Evolutionary conservation across 37 sponge, comb jelly and placozoan species (phyloP).

Genomic region (Aphrocallistes beatrix): DNA sequence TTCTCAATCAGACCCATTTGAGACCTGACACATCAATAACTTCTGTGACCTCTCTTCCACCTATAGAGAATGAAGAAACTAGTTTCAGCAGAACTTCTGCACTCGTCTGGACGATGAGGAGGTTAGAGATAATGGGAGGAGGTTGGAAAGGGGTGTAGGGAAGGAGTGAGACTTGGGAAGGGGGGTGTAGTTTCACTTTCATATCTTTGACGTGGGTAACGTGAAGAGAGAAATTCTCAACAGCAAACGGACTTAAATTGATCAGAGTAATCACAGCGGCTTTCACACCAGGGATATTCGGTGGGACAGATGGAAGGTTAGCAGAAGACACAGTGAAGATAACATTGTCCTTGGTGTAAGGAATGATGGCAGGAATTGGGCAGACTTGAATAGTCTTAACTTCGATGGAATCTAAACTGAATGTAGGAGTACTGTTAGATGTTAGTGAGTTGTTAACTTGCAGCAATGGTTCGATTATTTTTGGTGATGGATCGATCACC

Average conservation of each 20-base stretch:
- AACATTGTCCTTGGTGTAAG: slow-evolving; percentile 9
- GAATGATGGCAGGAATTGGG: neutral
- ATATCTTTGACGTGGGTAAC: neutral
- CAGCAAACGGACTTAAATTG: neutral
- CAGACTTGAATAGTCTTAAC: neutral
- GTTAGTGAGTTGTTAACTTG: neutral
- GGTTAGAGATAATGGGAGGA: neutral
- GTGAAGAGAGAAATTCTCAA: neutral
- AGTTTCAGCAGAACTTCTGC: neutral
- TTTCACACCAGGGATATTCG: neutral
- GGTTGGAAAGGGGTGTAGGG: neutral
- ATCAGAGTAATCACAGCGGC: neutral
- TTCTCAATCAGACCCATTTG: neutral
- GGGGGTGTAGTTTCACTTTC: neutral
- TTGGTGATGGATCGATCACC: too few relatives aligned
- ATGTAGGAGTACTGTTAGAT: neutral
- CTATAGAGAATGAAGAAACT: neutral
- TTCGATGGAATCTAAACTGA: neutral
- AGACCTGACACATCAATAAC: neutral
- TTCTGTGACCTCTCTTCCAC: neutral
- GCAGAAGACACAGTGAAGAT: neutral
- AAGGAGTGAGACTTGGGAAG: neutral
- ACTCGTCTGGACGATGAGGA: neutral
- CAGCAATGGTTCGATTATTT: neutral
- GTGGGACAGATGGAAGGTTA: neutral